phyloP scores from a whole-genome alignment of 2,888 invertebrate genomes.

The Ernsta delagoae region DNA sequence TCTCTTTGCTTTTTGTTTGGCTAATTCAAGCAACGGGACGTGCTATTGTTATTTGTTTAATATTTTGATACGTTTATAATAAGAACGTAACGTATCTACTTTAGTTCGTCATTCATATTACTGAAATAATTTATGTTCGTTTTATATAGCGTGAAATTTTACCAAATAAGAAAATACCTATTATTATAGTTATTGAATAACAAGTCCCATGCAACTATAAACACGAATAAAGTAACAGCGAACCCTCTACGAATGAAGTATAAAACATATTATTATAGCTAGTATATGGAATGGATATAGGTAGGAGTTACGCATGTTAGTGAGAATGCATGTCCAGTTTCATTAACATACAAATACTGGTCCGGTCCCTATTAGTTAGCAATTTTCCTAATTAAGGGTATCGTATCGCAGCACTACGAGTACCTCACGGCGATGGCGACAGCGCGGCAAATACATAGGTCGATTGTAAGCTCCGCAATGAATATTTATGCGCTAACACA shows the following conservation, averaged over 20 bases:
- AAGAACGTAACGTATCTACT: neutral
- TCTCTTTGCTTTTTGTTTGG: conserved; percentile 21
- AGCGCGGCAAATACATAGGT: conserved; percentile 76
- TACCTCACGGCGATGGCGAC: conserved; percentile 62
- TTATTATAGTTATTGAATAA: too few relatives aligned
- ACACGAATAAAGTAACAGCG: too few relatives aligned
- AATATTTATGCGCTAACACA: conserved; percentile 67
- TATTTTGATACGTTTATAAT: neutral
- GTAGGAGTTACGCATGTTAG: neutral
- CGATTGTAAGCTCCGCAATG: conserved; percentile 62
- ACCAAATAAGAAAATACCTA: too few relatives aligned
- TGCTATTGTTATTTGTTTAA: conserved; percentile 4
- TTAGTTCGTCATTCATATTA: conserved; percentile 35
- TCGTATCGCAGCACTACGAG: conserved; percentile 39
- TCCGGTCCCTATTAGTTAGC: conserved; percentile 68
- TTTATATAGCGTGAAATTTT: too few relatives aligned
- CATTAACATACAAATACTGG: conserved; percentile 73
- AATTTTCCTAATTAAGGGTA: conserved; percentile 75
- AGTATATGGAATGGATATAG: neutral
- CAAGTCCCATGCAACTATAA: too few relatives aligned
- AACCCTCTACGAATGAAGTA: too few relatives aligned
- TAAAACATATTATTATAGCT: too few relatives aligned
- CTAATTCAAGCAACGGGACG: conserved; percentile 3
- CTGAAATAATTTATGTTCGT: conserved; percentile 32
- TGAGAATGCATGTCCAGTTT: conserved; percentile 46